Evolutionary conservation across 2,888 invertebrate species (phyloP), one percentile per base, ranked within the genome.

Genomic region (Siphlonurus alternatus): DNA sequence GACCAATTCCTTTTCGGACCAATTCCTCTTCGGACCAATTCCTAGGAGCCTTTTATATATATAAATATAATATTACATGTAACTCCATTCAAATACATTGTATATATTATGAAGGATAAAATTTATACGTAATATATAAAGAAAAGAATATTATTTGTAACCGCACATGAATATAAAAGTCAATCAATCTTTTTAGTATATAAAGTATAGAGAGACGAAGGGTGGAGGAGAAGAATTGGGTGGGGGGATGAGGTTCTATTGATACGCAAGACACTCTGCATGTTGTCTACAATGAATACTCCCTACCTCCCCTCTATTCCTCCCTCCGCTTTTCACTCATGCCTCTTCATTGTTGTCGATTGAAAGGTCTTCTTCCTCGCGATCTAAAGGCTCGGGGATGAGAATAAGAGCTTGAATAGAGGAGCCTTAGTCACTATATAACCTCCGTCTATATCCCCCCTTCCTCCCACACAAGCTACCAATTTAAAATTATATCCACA

Each of bases 131-230:
- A 38, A 38, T 10, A 38, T 10, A 38, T 10, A 38, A 38, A 10
- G 38, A 10, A 38, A 38, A 38, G 38, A 38, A 38, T 38, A 38
- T 38, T 38, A 38, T 38, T 38, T 38, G 38, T 10, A 38, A 38
- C 38, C 38, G 38, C 38, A 38, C 38, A 38, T 38, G 38, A 38
- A 38, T 38, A 38, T 56, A 56, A 56, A 56, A 56, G 56, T 56
- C 56, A 56, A 56, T 56, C 56, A 56, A 56, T 56, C 56, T 56
- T 56, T 38, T 38, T 38, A 38, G 59, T 59, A 19, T n/a, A 20
- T n/a, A 20, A n/a, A 56, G 19, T 10, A 56, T 10, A 20, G n/a
- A 20, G 56, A 56, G 56, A 56, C 19, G 56, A 20, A 15, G 56
- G 56, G 56, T 7, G n/a, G 5, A 56, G 56, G 22, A 19, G 19